Percentiles rank a stretch among this genome's conserved stretches.
These are phyloP conservation scores for Garrulus glandarius DNA, from an alignment of 2,797 vertebrate genomes.

Conservation along the genomic window DNA sequence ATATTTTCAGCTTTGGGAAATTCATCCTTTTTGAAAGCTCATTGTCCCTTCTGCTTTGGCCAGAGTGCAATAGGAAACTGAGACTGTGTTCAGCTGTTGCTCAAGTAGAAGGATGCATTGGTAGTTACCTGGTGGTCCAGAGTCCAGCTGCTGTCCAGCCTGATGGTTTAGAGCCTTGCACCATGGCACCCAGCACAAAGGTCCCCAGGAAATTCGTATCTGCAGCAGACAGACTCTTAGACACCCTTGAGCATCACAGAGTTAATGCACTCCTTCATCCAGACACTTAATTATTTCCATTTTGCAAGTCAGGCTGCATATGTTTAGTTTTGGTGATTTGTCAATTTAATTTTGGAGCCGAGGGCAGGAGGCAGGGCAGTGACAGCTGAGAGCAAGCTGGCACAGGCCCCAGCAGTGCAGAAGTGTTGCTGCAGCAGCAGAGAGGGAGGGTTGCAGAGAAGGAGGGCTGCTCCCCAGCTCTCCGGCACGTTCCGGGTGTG, in stretches of 20 bases:
- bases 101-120: neutral
- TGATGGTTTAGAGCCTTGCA: neutral
- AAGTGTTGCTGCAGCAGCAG: neutral
- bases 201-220: neutral
- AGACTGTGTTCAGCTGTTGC: neutral
- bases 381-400: neutral
- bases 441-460: neutral
- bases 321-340: neutral
- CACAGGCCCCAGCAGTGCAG: neutral
- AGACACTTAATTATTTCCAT: neutral
- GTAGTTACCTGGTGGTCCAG: neutral
- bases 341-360: neutral
- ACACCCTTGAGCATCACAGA: neutral
- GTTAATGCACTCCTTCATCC: neutral
- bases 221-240: neutral
- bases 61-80: neutral
- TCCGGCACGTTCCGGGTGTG: rapidly evolving
- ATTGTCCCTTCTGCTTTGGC: neutral
- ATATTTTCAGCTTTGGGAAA: neutral
- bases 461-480: rapidly evolving
- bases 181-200: neutral
- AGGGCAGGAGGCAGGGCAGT: neutral
- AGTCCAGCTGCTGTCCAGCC: neutral
- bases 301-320: neutral
- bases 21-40: neutral